A percentile compares a stretch with the other conserved stretches of the same genome.
These are phyloP conservation scores for Aelia acuminata DNA, from an alignment of 2,888 invertebrate species.

Conservation along the genomic window DNA sequence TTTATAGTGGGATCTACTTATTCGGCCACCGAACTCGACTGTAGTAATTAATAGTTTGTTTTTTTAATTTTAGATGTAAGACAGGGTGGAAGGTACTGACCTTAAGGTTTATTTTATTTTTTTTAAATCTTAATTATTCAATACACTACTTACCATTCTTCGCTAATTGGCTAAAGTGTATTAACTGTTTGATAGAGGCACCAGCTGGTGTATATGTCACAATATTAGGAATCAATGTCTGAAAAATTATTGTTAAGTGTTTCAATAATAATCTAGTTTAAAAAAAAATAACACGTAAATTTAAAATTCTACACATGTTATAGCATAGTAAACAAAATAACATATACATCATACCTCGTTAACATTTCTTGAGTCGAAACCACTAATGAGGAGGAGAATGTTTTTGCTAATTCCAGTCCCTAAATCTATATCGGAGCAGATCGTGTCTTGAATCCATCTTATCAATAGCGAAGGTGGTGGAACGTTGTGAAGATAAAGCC, in stretches of 20 bases:
- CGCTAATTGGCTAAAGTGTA: conserved; percentile 80
- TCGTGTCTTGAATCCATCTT: conserved; percentile 75
- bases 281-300: background rate
- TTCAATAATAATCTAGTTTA: background rate
- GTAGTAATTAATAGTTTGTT: too few relatives aligned
- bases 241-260: conserved; percentile 44
- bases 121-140: background rate
- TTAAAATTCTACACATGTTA: too few relatives aligned
- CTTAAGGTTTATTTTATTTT: too few relatives aligned
- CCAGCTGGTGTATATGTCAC: conserved; percentile 82
- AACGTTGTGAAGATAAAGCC: conserved; percentile 80
- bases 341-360: conserved; percentile 73
- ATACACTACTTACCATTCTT: conserved; percentile 67
- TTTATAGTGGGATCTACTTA: too few relatives aligned
- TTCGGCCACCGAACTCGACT: too few relatives aligned
- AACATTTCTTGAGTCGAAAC: conserved; percentile 79
- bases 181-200: conserved; percentile 79
- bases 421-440: conserved; percentile 76
- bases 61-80: too few relatives aligned
- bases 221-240: conserved; percentile 78
- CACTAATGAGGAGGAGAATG: conserved; percentile 80
- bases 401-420: conserved; percentile 82
- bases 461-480: conserved; percentile 78
- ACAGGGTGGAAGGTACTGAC: too few relatives aligned
- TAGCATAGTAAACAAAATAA: background rate